Evolutionary conservation across 1,140 invertebrate genomes (phyloP).

Genomic region (Chionoecetes opilio): DNA sequence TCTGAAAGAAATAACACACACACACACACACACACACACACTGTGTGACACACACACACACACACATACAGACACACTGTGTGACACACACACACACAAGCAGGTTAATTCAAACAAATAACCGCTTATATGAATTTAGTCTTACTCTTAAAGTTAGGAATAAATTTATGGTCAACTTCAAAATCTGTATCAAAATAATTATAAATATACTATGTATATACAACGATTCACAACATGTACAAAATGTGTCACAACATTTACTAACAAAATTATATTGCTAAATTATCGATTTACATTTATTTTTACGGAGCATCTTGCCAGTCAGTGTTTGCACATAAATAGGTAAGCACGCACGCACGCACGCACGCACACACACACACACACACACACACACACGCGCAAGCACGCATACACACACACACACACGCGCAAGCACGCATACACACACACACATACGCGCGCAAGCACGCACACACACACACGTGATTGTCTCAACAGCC

Average conservation of each 20-base stretch:
- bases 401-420: too few species aligned
- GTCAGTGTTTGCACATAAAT: not conserved
- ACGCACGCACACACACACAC: too few species aligned
- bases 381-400: not conserved
- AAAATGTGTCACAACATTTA: not conserved
- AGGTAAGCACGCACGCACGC: too few species aligned
- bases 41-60: too few species aligned
- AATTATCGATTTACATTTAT: not conserved
- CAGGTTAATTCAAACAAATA: not conserved
- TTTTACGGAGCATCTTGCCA: not conserved
- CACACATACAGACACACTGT: not conserved
- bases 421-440: too few species aligned
- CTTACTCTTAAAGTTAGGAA: constrained; percentile 51
- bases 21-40: too few species aligned
- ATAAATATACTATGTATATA: constrained; percentile 47
- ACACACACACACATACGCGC: not conserved
- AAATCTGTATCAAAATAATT: constrained; percentile 57
- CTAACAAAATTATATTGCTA: not conserved
- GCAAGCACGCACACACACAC: not conserved
- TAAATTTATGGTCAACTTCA: constrained; percentile 45
- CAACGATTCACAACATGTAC: constrained; percentile 45
- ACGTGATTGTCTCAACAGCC: too few species aligned
- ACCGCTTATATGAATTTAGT: not conserved
- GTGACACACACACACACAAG: not conserved
- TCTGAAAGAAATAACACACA: not conserved